Base-by-base conservation (phyloP, 64 coral and sea anemone genomes). In the Actinia equina region DNA sequence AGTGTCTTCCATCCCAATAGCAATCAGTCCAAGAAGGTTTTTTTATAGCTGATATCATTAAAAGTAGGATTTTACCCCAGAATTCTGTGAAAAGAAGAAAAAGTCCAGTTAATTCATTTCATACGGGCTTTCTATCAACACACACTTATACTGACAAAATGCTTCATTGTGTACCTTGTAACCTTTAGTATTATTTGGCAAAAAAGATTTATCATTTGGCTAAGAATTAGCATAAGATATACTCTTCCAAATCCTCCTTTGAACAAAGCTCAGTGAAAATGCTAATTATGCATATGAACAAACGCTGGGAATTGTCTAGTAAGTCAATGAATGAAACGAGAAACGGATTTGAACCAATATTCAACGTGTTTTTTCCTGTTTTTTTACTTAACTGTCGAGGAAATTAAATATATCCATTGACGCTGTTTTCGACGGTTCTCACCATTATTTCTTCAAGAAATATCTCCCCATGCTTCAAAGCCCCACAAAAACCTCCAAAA, bases 1-100 rank as follows among this genome's bases (percentile, higher is more conserved):
- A 3, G 85, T 90, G 23, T 95, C 89, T 84, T 97, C 91, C 94
- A 97, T 96, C 4, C 44, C 42, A 37, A 0, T 41, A 3, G 10
- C 1, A 65, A 74, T 30, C 69, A 12, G 27, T 18, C 27, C 25
- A 18, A 27, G 25, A 74, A 14, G 26, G 27, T 12, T 10, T 30
- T 30, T 41, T 74, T 30, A 16, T 23, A 74, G 0, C 11, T 74
- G 2, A 11, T 74, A 15, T 74, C 69, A 74, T 74, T 14, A 27
- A 7, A 74, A 41, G 69, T 74, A 74, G 0, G 55, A 11, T 3
- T 14, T 74, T 14, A 42, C 27, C 13, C 69, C 11, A 74, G 8
- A 30, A 42, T 74, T 74, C 69, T 74, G 69, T 74, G 10, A 30
- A 74, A 74, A 12, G 69, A 41, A 25, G 20, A 41, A 74, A 41